phyloP scores from a whole-genome alignment of 30 jellyfish, hydroid and myxozoan genomes.

The Rhopilema esculentum region DNA sequence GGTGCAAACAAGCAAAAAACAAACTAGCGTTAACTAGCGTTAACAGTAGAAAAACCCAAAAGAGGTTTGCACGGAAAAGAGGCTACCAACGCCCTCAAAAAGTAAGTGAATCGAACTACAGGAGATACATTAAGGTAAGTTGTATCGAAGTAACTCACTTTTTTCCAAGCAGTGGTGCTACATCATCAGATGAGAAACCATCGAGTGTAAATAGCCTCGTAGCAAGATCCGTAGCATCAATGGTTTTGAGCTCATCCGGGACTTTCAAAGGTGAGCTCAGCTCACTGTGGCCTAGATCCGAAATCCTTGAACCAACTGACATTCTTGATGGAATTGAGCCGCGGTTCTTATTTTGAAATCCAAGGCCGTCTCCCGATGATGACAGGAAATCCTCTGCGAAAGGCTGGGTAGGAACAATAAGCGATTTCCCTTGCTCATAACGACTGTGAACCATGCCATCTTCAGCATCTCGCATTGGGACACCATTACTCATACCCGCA shows the following conservation, averaged over 20 bases:
- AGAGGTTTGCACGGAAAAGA: too few species aligned
- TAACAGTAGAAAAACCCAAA: too few species aligned
- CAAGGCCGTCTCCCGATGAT: not conserved
- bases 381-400: conserved; percentile 34
- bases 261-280: conserved; percentile 7
- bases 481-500: conserved; percentile 13
- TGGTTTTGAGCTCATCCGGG: conserved; percentile 57
- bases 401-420: conserved; percentile 57
- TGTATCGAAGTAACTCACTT: too few species aligned
- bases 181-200: conserved; percentile 85
- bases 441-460: conserved; percentile 69
- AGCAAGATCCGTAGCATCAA: conserved; percentile 92
- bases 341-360: not conserved
- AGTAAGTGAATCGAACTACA: too few species aligned
- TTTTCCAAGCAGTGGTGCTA: conserved; percentile 96
- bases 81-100: too few species aligned
- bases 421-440: conserved; percentile 66
- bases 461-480: conserved; percentile 52
- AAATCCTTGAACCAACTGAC: conserved; percentile 32
- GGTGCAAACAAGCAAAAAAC: too few species aligned
- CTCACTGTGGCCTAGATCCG: conserved; percentile 27
- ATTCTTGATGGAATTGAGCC: conserved; percentile 48
- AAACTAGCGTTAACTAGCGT: too few species aligned
- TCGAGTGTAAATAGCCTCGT: conserved; percentile 83
- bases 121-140: too few species aligned